Evolutionary conservation across 2,888 invertebrate species (phyloP).

Genomic region (Nomada ferruginata): DNA sequence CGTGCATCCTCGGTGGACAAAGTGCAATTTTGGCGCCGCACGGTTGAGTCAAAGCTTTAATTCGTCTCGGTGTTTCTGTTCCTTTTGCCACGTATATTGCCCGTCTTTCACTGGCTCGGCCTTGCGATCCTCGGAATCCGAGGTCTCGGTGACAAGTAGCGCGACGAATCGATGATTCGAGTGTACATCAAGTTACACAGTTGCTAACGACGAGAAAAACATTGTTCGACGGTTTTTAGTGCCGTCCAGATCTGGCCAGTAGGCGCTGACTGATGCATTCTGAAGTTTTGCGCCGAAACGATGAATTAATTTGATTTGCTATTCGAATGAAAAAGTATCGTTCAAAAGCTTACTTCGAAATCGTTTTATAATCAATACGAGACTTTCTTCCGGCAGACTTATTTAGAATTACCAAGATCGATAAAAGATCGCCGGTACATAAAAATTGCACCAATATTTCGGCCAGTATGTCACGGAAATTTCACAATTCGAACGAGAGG

Average conservation of each 20-base stretch:
- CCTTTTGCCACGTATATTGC: not conserved
- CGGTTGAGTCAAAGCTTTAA: not conserved
- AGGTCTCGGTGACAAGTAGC: slow-evolving; percentile 9
- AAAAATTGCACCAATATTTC: too few species aligned
- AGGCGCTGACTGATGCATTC: too few species aligned
- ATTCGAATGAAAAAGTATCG: too few species aligned
- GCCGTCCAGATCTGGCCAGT: not conserved
- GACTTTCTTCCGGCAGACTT: too few species aligned
- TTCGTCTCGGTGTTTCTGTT: not conserved
- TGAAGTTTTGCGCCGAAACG: too few species aligned
- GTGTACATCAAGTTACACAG: not conserved
- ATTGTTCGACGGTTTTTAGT: not conserved
- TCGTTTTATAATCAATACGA: too few species aligned
- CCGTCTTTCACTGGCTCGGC: not conserved
- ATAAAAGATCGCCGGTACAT: too few species aligned
- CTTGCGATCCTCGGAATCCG: not conserved
- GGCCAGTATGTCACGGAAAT: too few species aligned
- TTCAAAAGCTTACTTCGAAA: too few species aligned
- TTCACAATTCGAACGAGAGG: too few species aligned
- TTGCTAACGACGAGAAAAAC: not conserved
- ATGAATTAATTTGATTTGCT: too few species aligned
- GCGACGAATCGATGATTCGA: slow-evolving; percentile 8
- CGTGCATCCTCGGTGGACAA: not conserved
- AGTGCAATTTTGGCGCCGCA: not conserved
- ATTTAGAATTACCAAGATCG: too few species aligned